Evolutionary conservation across 2,888 invertebrate genomes (phyloP).

Genomic region (Sthenelais limicola): DNA sequence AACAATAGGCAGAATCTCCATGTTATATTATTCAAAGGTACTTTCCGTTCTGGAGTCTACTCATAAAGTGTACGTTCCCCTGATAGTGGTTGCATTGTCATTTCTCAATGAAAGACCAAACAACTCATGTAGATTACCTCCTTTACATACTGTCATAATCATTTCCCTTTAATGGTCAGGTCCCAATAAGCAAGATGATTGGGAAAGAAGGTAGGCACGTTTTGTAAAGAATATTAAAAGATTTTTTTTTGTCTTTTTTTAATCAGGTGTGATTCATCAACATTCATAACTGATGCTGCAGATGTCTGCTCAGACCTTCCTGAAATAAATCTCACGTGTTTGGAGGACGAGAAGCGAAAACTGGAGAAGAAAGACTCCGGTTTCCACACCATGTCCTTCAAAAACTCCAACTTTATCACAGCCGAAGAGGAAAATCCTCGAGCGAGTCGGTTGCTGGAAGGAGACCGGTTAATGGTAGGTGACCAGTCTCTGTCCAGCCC

Average conservation of each 20-base stretch:
- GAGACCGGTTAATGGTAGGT: not conserved
- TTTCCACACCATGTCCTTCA: constrained; percentile 43
- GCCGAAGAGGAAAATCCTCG: constrained; percentile 36
- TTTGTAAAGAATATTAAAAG: too few relatives aligned
- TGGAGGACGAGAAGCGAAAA: constrained; percentile 35
- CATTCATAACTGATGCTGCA: constrained; percentile 40
- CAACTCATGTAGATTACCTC: too few relatives aligned
- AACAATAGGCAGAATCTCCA: too few relatives aligned
- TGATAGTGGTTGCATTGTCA: too few relatives aligned
- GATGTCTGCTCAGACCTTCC: constrained; percentile 41
- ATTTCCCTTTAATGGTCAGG: too few relatives aligned
- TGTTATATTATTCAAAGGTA: too few relatives aligned
- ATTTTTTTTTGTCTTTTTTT: not conserved
- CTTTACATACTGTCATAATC: too few relatives aligned
- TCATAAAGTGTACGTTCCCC: too few relatives aligned
- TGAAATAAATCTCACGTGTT: constrained; percentile 27
- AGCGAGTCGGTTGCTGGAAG: not conserved
- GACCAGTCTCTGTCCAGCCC: constrained; percentile 4
- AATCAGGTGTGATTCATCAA: constrained; percentile 36
- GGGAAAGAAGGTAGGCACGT: too few relatives aligned
- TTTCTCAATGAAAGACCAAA: too few relatives aligned
- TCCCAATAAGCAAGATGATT: too few relatives aligned
- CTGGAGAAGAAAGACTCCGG: constrained; percentile 43
- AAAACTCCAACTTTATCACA: constrained; percentile 38
- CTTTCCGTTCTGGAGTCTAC: too few relatives aligned